These are phyloP conservation scores for Anhinga rufa DNA, from an alignment of 2,113 vertebrate genomes.

Conservation along the genomic window DNA sequence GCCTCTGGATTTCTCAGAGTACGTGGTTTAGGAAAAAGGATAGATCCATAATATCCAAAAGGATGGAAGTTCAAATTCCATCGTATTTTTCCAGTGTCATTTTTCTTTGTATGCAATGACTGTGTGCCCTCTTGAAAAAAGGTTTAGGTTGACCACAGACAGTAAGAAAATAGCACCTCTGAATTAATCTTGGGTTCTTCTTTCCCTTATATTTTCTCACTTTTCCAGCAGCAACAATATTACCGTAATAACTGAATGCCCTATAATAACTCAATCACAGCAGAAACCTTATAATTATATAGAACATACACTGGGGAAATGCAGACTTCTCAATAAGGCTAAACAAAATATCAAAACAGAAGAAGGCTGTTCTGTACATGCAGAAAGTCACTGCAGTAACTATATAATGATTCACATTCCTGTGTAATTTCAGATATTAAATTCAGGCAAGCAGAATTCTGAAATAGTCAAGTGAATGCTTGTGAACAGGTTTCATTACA, in stretches of 20 bases:
- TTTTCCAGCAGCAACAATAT: not conserved
- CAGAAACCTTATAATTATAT: not conserved
- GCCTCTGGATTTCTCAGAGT: not conserved
- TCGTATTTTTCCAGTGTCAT: not conserved
- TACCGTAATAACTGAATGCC: not conserved
- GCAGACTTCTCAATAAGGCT: not conserved
- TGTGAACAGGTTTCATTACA: not conserved
- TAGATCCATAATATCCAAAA: not conserved
- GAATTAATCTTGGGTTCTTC: not conserved
- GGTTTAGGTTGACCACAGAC: not conserved
- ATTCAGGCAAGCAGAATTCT: not conserved
- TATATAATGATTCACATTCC: not conserved
- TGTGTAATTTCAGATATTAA: not conserved
- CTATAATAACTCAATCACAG: not conserved
- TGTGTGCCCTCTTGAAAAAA: not conserved
- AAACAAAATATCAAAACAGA: not conserved
- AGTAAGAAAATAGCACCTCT: not conserved
- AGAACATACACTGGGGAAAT: not conserved
- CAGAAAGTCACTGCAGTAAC: not conserved
- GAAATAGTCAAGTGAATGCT: not conserved
- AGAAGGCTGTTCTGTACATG: not conserved
- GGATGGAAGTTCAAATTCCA: not conserved
- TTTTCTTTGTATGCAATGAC: not conserved
- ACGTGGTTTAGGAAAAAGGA: not conserved
- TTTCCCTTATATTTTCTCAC: not conserved